A percentile compares a stretch with the other conserved stretches of the same genome.
Conservation (phyloP, 2,797 vertebrate species). For the Ambastaia sidthimunki region DNA sequence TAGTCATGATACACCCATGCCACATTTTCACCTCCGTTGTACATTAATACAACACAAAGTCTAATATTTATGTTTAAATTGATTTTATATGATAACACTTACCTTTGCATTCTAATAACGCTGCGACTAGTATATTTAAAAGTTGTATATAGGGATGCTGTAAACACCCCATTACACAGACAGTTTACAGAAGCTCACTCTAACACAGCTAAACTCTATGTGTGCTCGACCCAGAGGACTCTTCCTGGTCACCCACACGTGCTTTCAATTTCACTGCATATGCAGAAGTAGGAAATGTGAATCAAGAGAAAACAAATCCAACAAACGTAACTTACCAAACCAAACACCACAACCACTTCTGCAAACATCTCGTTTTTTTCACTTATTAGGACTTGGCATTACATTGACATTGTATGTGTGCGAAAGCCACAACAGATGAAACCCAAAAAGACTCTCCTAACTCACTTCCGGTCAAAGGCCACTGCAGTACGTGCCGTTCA, state of each 20-base stretch:
- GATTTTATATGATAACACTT: neutral
- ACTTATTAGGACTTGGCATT: too few species aligned
- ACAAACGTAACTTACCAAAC: neutral
- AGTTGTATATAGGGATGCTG: neutral
- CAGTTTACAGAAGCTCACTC: neutral
- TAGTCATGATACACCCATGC: neutral
- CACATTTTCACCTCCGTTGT: neutral
- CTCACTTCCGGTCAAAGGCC: neutral
- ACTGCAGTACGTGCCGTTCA: neutral
- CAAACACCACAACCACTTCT: neutral
- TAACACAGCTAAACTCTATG: neutral
- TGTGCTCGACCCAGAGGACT: neutral
- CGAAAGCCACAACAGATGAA: too few species aligned
- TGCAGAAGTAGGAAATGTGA: neutral
- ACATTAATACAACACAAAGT: neutral
- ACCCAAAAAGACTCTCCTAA: neutral
- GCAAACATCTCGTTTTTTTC: neutral
- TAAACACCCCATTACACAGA: conserved; percentile 18
- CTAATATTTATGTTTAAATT: neutral
- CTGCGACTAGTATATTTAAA: conserved; percentile 1
- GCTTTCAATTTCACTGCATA: neutral
- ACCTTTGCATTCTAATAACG: conserved; percentile 30
- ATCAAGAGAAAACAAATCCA: neutral
- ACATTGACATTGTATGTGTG: too few species aligned
- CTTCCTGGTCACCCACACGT: neutral